Percentiles rank a stretch among this genome's conserved stretches.
These are phyloP conservation scores for Xylota sylvarum DNA, from an alignment of 2,888 invertebrate genomes.

Conservation along the genomic window DNA sequence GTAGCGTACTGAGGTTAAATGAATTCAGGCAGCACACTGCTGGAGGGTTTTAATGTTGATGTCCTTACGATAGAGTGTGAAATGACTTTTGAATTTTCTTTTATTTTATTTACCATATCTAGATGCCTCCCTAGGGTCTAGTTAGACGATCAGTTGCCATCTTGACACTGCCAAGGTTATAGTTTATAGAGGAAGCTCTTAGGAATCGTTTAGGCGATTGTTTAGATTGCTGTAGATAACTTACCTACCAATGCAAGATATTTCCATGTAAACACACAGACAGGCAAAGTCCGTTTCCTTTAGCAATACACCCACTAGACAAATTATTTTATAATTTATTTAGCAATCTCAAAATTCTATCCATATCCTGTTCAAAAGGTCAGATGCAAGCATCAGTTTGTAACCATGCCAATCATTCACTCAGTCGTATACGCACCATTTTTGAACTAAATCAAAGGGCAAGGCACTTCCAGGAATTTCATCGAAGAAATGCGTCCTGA, in stretches of 20 bases:
- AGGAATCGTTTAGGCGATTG: conserved; percentile 7
- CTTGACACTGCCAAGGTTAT: conserved; percentile 45
- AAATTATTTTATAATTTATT: not conserved
- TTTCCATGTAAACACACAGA: not conserved
- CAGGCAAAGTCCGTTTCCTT: not conserved
- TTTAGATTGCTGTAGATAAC: not conserved
- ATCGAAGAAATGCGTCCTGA: not conserved
- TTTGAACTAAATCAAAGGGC: not conserved
- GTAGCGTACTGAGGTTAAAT: conserved; percentile 38
- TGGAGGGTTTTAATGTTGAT: conserved; percentile 37
- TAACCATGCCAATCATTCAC: not conserved
- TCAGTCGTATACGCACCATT: not conserved
- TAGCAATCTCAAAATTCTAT: not conserved
- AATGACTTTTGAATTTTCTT: conserved; percentile 20
- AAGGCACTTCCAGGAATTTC: not conserved
- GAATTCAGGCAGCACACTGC: conserved; percentile 25
- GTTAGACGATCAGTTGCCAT: conserved; percentile 15
- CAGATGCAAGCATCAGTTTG: conserved; percentile 6
- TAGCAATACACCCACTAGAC: not conserved
- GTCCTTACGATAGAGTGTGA: conserved; percentile 45
- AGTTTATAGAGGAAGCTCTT: not conserved
- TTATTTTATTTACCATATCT: not conserved
- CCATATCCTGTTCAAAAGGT: not conserved
- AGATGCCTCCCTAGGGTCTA: not conserved
- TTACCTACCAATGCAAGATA: not conserved